A percentile compares a stretch with the other conserved stretches of the same genome.
These are phyloP conservation scores for Alitta virens DNA, from an alignment of 2,888 invertebrate genomes.

Conservation along the genomic window DNA sequence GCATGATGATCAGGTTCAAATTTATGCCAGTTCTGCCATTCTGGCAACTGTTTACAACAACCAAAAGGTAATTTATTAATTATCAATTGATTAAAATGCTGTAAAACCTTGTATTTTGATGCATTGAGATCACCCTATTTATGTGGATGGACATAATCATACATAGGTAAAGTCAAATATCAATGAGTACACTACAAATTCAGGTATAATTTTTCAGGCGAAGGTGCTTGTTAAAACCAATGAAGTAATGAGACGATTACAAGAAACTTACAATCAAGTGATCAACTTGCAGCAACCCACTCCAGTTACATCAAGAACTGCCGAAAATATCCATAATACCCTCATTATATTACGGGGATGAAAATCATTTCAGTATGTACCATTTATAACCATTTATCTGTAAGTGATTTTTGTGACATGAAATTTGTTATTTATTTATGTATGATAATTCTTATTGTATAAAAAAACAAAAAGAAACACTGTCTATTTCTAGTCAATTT, in stretches of 20 bases:
- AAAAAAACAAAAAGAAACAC: too few relatives aligned
- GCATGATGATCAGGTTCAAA: slow-evolving; percentile 31
- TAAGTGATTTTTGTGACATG: too few relatives aligned
- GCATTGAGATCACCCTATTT: too few relatives aligned
- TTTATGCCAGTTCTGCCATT: slow-evolving; percentile 43
- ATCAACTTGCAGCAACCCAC: slow-evolving; percentile 2
- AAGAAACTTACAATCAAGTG: slow-evolving; percentile 24
- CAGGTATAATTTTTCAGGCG: slow-evolving; percentile 19
- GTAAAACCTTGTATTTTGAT: too few relatives aligned
- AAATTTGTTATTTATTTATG: too few relatives aligned
- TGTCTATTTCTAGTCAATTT: too few relatives aligned
- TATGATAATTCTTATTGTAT: too few relatives aligned
- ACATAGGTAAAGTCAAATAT: not conserved
- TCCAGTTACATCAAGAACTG: not conserved
- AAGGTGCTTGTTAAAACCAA: slow-evolving; percentile 26
- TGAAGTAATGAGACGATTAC: slow-evolving; percentile 20
- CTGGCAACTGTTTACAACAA: slow-evolving; percentile 49
- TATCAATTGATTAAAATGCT: too few relatives aligned
- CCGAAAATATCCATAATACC: slow-evolving; percentile 14
- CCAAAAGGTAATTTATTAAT: too few relatives aligned
- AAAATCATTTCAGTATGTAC: too few relatives aligned
- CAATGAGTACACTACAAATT: not conserved
- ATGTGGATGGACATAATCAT: too few relatives aligned
- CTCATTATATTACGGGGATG: slow-evolving; percentile 6
- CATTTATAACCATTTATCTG: too few relatives aligned